These are phyloP conservation scores for Monoplex corrugatus DNA, from an alignment of 2,888 invertebrate species.

Conservation along the genomic window DNA sequence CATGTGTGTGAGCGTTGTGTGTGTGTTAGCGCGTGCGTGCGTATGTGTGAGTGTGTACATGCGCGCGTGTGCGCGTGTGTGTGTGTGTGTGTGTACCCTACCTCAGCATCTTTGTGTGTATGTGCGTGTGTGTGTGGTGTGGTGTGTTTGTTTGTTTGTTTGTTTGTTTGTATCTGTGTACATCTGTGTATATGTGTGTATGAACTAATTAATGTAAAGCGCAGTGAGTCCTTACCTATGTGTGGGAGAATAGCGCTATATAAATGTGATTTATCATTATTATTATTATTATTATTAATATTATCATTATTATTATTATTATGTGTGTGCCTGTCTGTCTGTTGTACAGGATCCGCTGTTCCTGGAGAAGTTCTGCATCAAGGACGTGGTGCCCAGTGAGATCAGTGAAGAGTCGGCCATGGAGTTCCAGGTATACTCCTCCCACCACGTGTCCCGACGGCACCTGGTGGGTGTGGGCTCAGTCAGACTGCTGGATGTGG, in stretches of 20 bases:
- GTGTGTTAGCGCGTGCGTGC: not conserved
- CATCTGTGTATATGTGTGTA: no score
- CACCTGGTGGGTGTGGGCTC: constrained; percentile 77
- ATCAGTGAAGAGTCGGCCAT: constrained; percentile 72
- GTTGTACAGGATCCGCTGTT: constrained; percentile 75
- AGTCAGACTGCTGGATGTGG: constrained; percentile 69
- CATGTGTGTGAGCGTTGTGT: constrained; percentile 20
- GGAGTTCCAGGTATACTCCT: constrained; percentile 78
- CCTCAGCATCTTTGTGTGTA: no score
- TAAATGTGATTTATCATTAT: no score
- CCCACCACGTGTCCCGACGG: constrained; percentile 73
- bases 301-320: no score
- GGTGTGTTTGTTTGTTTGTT: no score
- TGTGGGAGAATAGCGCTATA: no score
- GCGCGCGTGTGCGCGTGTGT: not conserved
- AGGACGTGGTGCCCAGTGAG: constrained; percentile 67
- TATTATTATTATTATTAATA: constrained; percentile 9
- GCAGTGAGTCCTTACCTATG: no score
- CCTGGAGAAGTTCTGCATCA: constrained; percentile 75
- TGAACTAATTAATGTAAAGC: no score
- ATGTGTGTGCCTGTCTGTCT: not conserved
- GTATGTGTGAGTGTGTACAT: not conserved
- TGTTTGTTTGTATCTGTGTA: no score
- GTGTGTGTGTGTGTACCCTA: not conserved
- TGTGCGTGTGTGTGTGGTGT: no score